Evolutionary conservation across 2,888 invertebrate species (phyloP), one percentile per base, ranked within the genome.

Genomic region (Hyppa rectilinea): DNA sequence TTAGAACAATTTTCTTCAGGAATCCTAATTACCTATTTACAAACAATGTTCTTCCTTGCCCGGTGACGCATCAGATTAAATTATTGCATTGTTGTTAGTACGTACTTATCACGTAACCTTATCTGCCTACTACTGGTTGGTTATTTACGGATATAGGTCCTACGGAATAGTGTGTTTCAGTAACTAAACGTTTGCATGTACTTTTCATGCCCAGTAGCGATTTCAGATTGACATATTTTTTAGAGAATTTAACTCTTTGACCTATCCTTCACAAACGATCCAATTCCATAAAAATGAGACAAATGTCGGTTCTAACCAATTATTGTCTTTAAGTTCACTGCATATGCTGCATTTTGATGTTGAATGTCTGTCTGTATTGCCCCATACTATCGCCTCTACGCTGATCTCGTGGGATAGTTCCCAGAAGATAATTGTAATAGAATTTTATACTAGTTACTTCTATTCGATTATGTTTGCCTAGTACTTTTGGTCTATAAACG

Each of bases 361-460:
- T 64, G 26, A 58, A 69, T 29, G 9, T 31, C 23, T 65, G 17
- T 23, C 20, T 31, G 45, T 66, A 83, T 82, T 82, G 78, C 87
- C 60, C 77, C 84, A 84, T 82, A 86, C 88, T 87, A 85, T 87
- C 79, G 80, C 80, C 75, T 81, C 82, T 83, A 80, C 85, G 88
- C 85, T 84, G 88, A 90, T 93, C 91, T 93, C 94, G 94, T 94
- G 94, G 91, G 94, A 94, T 88, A 88, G 90, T 94, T 94, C 94
- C 89, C 94, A 93, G 87, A 88, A 87, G 81, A 75, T 81, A 87
- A 86, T 85, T 85, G 84, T 85, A 75, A 80, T 83, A 82, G 81
- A 81, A 78, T 86, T 87, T 85, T 83, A 80, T 82, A 84, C 84
- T 84, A 87, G 85, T 85, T 83, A 88, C 88, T 88, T 85, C 85